Base-by-base conservation (phyloP, 1,140 invertebrate genomes). In the Trichomalopsis sarcophagae region DNA sequence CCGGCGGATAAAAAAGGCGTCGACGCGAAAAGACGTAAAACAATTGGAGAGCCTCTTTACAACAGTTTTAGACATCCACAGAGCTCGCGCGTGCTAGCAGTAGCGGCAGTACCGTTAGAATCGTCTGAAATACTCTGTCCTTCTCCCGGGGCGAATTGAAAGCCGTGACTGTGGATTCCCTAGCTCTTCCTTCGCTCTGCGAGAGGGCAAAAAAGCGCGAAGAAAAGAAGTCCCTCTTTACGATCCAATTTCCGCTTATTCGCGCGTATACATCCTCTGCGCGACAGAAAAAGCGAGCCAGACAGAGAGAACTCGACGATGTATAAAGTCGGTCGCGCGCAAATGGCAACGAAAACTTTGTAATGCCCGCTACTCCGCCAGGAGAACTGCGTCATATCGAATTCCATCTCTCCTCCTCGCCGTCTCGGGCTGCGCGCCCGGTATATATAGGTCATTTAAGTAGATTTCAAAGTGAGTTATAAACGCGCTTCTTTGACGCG, bases 261-360 rank as follows among this genome's bases (percentile, higher is more conserved):
- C 77, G 68, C 66, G 69, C 76, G 83, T 74, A 79, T 79, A 84
- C 13, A 77, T 50, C 50, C 30, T 33, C n/a, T n/a, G 62, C 7
- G 10, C 1, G 36, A 47, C 23, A 36, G 68, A 36, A 40, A 40
- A 62, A 27, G 55, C 17, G 74, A 40, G 55, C 33, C 62, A 47
- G 62, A 30, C n/a, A 83, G 14, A 77, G 14, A 69, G n/a, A 14
- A 68, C 62, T 27, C 23, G 44, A 62, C 76, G 27, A 74, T 75
- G 21, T 84, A 84, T 80, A 84, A 80, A 74, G 47, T 84, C 50
- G 77, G 83, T 84, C 76, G 76, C 47, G 21, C 21, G 76, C 76
- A 84, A 84, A 79, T 80, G 68, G 68, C 75, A 80, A 84, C 77
- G 83, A 84, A 84, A 84, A 84, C 69, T 84, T 84, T 80, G 68